Evolutionary conservation across 2,888 invertebrate genomes (phyloP).

Genomic region (Drosophila austrosaltans): DNA sequence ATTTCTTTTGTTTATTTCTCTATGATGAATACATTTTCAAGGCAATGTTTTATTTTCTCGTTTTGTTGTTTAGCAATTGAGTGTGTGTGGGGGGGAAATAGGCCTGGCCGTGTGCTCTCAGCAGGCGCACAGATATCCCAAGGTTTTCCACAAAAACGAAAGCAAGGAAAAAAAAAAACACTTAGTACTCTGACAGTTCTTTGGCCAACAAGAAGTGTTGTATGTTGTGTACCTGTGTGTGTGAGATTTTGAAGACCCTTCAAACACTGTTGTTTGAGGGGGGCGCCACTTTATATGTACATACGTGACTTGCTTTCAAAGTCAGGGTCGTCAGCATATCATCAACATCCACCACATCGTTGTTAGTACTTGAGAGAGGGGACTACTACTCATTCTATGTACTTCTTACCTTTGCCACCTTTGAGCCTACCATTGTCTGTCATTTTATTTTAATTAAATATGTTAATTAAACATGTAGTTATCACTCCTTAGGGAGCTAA

Average conservation of each 20-base stretch:
- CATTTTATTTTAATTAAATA: constrained; percentile 59
- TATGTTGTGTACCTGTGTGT: neutral
- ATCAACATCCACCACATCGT: constrained; percentile 4
- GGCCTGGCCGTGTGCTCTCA: constrained; percentile 26
- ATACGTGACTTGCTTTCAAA: constrained; percentile 48
- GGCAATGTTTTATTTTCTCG: constrained; percentile 41
- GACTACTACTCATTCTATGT: constrained; percentile 6
- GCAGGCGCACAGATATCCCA: constrained; percentile 36
- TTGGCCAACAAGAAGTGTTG: constrained; percentile 12
- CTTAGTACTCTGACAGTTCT: constrained; percentile 20
- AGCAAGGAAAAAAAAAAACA: constrained; percentile 21
- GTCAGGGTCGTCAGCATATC: constrained; percentile 13
- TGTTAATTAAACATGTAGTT: constrained; percentile 59
- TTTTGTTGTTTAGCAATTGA: constrained; percentile 51
- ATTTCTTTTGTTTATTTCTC: constrained; percentile 29
- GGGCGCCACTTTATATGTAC: constrained; percentile 29
- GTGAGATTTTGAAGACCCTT: constrained; percentile 5
- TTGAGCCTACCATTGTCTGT: constrained; percentile 36
- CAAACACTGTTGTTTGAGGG: constrained; percentile 15
- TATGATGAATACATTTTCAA: constrained; percentile 52
- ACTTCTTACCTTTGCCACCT: constrained; percentile 5
- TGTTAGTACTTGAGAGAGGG: constrained; percentile 5
- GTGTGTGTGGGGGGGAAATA: constrained; percentile 41
- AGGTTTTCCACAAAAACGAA: constrained; percentile 55
- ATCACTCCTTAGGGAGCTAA: constrained; percentile 27